Percentiles rank a stretch among this genome's conserved stretches.
Evolutionary conservation across 2,113 vertebrate genomes (phyloP).

Genomic region (Grammomys dolichurus): DNA sequence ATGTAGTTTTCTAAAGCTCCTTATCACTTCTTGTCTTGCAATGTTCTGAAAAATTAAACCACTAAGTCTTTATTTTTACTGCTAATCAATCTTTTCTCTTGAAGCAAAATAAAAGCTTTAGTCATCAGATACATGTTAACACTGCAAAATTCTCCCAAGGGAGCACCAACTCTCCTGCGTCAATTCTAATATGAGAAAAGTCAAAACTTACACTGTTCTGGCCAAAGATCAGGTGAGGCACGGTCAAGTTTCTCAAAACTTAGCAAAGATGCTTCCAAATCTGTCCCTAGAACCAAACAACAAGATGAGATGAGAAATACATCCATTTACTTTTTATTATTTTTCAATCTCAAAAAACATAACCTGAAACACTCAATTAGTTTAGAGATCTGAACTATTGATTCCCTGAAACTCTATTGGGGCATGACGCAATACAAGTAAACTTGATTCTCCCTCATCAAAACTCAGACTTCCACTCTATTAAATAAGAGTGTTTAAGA

Average conservation of each 20-base stretch:
- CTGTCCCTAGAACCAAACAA: constrained; percentile 87
- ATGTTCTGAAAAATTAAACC: not conserved
- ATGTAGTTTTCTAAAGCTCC: not conserved
- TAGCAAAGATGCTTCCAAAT: constrained; percentile 95
- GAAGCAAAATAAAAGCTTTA: constrained; percentile 59
- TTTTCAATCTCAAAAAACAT: constrained; percentile 49
- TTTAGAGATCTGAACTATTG: constrained; percentile 35
- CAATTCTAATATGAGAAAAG: not conserved
- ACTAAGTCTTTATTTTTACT: constrained; percentile 10
- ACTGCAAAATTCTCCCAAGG: constrained; percentile 56
- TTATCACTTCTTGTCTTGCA: not conserved
- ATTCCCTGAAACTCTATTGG: not conserved
- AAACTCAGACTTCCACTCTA: constrained; percentile 34
- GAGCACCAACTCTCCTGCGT: not conserved
- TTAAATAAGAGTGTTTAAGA: constrained; percentile 1
- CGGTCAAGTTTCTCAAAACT: constrained; percentile 99
- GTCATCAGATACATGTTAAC: constrained; percentile 35
- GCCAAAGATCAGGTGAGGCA: constrained; percentile 98
- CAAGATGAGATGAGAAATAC: not conserved
- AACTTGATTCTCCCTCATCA: not conserved
- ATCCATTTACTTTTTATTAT: constrained; percentile 29
- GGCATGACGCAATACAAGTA: constrained; percentile 27
- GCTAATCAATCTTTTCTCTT: constrained; percentile 22
- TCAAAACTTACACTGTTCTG: constrained; percentile 94
- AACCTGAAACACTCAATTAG: constrained; percentile 16